These are phyloP conservation scores for Dendrolimus houi DNA, from an alignment of 2,888 invertebrate species.

Conservation along the genomic window DNA sequence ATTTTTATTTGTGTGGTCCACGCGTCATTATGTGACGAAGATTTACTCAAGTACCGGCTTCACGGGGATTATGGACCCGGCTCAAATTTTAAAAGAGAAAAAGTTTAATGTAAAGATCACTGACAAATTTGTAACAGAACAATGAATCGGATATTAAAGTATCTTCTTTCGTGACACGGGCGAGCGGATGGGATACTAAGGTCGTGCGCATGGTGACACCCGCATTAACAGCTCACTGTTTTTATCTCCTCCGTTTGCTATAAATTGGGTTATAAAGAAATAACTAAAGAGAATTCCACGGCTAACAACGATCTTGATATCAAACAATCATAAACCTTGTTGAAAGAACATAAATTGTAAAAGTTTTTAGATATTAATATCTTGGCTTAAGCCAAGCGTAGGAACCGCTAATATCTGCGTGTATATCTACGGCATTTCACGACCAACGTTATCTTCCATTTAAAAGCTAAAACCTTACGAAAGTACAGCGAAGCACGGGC, in stretches of 20 bases:
- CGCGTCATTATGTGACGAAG: conserved; percentile 48
- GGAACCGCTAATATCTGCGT: background rate
- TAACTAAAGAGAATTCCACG: background rate
- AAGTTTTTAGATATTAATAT: background rate
- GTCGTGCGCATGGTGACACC: conserved; percentile 30
- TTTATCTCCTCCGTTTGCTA: background rate
- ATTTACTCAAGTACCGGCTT: conserved; percentile 57
- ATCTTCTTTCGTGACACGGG: conserved; percentile 71
- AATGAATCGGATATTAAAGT: conserved; percentile 75
- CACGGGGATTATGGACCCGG: conserved; percentile 65
- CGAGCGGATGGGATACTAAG: conserved; percentile 58
- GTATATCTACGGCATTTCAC: background rate
- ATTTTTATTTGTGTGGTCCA: conserved; percentile 65
- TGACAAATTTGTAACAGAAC: conserved; percentile 77
- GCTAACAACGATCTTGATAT: background rate
- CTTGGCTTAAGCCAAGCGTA: background rate
- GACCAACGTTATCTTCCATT: conserved; percentile 3
- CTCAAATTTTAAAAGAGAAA: conserved; percentile 68
- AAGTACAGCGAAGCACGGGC: conserved; percentile 28
- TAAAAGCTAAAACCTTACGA: conserved; percentile 14
- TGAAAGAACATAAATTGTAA: background rate
- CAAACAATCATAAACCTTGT: background rate
- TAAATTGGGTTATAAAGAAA: background rate
- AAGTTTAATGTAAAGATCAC: conserved; percentile 74
- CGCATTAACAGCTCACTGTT: background rate